Evolutionary conservation across 2,888 invertebrate species (phyloP).

Genomic region (Microchrysa polita): DNA sequence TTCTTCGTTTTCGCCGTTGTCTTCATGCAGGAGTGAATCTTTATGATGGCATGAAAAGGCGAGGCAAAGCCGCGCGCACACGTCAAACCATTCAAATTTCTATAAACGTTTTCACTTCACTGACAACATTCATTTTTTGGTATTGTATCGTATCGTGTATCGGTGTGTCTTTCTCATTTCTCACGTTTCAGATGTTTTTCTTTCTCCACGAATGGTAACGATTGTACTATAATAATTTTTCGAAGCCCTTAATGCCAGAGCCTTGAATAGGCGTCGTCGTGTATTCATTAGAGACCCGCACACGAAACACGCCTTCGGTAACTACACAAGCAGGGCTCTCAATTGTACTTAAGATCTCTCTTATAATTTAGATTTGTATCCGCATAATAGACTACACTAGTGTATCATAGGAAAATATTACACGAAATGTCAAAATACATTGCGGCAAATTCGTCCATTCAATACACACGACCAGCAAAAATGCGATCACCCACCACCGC

Average conservation of each 20-base stretch:
- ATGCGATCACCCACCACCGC: not conserved
- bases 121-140: constrained; percentile 6
- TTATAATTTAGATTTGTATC: not conserved
- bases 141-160: not conserved
- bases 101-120: not conserved
- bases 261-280: not conserved
- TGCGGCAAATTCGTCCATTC: not conserved
- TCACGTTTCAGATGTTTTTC: not conserved
- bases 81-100: no score
- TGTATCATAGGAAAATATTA: no score
- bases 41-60: no score
- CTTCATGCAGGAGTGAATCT: no score
- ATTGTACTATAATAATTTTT: not conserved
- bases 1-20: no score
- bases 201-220: not conserved
- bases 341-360: not conserved
- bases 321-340: not conserved
- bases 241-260: no score
- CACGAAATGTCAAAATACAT: no score
- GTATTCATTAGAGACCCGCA: constrained; percentile 1
- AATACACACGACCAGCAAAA: not conserved
- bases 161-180: constrained; percentile 8
- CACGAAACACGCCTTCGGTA: constrained; percentile 1
- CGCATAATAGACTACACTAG: no score
- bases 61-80: no score